Evolutionary conservation across 2,888 invertebrate species (phyloP).

Genomic region (Xanthorhoe designata): DNA sequence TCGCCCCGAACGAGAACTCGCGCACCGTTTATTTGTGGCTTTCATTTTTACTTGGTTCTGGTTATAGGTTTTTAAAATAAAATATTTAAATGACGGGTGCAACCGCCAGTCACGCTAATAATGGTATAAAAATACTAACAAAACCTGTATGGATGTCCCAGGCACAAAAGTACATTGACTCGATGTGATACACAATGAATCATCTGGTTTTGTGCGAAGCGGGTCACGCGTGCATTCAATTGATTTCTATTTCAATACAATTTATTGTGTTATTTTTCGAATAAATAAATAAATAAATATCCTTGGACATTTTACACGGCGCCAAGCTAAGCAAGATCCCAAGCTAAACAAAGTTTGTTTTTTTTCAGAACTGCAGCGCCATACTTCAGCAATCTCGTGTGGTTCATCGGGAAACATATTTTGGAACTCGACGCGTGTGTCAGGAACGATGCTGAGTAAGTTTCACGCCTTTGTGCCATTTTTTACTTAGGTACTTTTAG

Average conservation of each 20-base stretch:
- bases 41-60: no score
- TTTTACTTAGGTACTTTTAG: no score
- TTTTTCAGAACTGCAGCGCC: constrained; percentile 94
- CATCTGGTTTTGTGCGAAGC: constrained; percentile 21
- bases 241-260: constrained; percentile 1
- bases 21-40: no score
- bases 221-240: neutral
- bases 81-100: no score
- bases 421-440: constrained; percentile 98
- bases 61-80: no score
- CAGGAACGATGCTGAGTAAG: constrained; percentile 97
- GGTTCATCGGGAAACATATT: constrained; percentile 99
- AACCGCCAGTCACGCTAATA: no score
- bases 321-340: no score
- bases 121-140: neutral
- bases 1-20: no score
- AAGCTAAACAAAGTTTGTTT: neutral
- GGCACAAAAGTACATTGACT: constrained; percentile 41
- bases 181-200: constrained; percentile 31
- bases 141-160: neutral
- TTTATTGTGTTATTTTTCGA: constrained; percentile 7
- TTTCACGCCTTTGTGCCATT: constrained; percentile 49
- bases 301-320: no score
- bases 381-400: constrained; percentile 99
- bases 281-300: no score